Percentiles rank a stretch among this genome's conserved stretches.
phyloP scores from a whole-genome alignment of 1,140 invertebrate species.

The Mya arenaria region DNA sequence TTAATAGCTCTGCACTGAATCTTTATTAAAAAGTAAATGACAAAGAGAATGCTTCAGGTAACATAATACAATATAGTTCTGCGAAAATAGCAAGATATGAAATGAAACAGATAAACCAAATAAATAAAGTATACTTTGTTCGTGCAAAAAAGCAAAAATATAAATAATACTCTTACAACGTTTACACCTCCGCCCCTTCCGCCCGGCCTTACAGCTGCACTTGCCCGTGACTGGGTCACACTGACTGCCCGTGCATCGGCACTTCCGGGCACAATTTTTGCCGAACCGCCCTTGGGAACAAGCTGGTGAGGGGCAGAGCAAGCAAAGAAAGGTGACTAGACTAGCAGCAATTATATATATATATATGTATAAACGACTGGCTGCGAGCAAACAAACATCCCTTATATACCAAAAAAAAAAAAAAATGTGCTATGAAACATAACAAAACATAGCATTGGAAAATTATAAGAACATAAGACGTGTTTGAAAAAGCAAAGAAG shows the following conservation, averaged over 20 bases:
- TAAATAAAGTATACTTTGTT: too few species aligned
- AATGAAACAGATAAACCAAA: too few species aligned
- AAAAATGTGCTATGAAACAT: neutral
- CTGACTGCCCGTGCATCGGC: conserved; percentile 92
- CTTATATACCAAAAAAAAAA: neutral
- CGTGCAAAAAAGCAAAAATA: too few species aligned
- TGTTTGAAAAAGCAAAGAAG: too few species aligned
- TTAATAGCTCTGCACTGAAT: too few species aligned
- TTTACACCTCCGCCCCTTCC: conserved; percentile 89
- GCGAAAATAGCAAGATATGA: too few species aligned
- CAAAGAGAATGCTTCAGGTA: too few species aligned
- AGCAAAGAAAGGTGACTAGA: neutral
- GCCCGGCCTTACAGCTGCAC: conserved; percentile 93
- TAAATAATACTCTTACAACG: conserved; percentile 79
- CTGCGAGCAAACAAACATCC: neutral
- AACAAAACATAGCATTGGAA: neutral
- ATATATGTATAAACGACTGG: too few species aligned
- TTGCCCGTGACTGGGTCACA: conserved; percentile 91
- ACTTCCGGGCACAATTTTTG: conserved; percentile 88
- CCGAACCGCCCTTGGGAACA: conserved; percentile 92
- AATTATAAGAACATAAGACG: too few species aligned
- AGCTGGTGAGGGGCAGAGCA: conserved; percentile 64
- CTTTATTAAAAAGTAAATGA: too few species aligned
- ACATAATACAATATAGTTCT: too few species aligned
- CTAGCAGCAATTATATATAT: too few species aligned